phyloP scores from a whole-genome alignment of 2,888 invertebrate species.

The Lomographa bimaculata region DNA sequence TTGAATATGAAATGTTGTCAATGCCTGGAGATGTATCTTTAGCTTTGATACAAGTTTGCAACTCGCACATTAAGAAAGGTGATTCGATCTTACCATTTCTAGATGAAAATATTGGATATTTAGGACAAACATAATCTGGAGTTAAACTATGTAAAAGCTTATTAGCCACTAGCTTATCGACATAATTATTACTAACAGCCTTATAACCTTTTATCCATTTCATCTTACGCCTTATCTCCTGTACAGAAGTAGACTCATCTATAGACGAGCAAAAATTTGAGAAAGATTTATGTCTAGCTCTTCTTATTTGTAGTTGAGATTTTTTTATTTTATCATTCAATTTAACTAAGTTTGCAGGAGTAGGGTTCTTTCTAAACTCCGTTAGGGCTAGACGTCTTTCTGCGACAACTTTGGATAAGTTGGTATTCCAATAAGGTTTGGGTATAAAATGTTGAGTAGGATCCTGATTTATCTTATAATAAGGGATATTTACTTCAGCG shows the following conservation, averaged over 20 bases:
- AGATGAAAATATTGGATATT: background rate
- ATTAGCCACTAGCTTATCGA: background rate
- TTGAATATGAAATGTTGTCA: constrained; percentile 25
- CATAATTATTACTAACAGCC: background rate
- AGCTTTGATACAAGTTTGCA: constrained; percentile 2
- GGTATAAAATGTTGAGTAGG: constrained; percentile 26
- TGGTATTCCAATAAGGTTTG: constrained; percentile 31
- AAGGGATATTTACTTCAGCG: constrained; percentile 2
- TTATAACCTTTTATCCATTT: constrained; percentile 4
- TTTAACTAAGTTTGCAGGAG: constrained; percentile 22
- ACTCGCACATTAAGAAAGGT: background rate
- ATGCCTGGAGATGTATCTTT: constrained; percentile 26
- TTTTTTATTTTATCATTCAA: constrained; percentile 17
- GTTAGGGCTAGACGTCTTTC: constrained; percentile 28
- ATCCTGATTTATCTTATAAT: background rate
- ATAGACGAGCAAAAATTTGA: constrained; percentile 19
- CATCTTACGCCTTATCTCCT: constrained; percentile 3
- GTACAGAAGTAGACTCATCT: constrained; percentile 1
- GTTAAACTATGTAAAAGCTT: background rate
- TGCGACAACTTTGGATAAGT: constrained; percentile 31
- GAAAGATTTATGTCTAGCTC: constrained; percentile 22
- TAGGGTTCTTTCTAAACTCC: constrained; percentile 31
- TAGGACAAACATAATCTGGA: constrained; percentile 1
- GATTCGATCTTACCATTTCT: constrained; percentile 1
- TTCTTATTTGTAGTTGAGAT: constrained; percentile 16